Conservation (phyloP, 2,113 vertebrate species). For the Speoplatyrhinus poulsoni region DNA sequence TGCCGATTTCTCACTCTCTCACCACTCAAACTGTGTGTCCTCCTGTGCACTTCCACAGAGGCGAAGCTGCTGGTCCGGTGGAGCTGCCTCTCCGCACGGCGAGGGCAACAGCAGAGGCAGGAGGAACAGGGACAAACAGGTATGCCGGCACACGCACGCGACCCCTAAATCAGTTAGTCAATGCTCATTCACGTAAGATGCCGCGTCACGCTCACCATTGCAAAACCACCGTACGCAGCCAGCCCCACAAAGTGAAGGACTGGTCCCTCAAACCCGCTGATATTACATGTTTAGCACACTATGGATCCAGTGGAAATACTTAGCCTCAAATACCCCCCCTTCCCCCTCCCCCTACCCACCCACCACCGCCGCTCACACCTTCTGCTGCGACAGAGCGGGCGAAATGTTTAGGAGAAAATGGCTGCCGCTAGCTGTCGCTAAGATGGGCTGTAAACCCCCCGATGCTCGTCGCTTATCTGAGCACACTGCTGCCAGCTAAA, state of each 20-base stretch:
- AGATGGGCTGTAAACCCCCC: slow-evolving; percentile 30
- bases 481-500: slow-evolving; percentile 18
- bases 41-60: slow-evolving; percentile 64
- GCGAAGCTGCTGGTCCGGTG: slow-evolving; percentile 79
- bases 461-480: slow-evolving; percentile 28
- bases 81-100: slow-evolving; percentile 73
- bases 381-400: slow-evolving; percentile 39
- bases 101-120: slow-evolving; percentile 80
- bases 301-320: slow-evolving; percentile 38
- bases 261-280: no score
- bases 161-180: background rate
- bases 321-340: slow-evolving; percentile 9
- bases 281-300: background rate
- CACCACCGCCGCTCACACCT: slow-evolving; percentile 28
- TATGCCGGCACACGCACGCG: slow-evolving; percentile 15
- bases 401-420: slow-evolving; percentile 23
- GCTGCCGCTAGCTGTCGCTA: slow-evolving; percentile 22
- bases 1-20: background rate
- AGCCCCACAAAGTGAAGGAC: background rate
- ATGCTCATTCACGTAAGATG: background rate
- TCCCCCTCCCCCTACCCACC: no score
- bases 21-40: slow-evolving; percentile 12
- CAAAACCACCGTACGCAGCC: background rate
- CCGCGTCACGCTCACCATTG: no score
- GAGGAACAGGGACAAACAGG: slow-evolving; percentile 79